A percentile compares a stretch with the other conserved stretches of the same genome.
Conservation (phyloP, 2,113 vertebrate species). For the Eidolon helvum region DNA sequence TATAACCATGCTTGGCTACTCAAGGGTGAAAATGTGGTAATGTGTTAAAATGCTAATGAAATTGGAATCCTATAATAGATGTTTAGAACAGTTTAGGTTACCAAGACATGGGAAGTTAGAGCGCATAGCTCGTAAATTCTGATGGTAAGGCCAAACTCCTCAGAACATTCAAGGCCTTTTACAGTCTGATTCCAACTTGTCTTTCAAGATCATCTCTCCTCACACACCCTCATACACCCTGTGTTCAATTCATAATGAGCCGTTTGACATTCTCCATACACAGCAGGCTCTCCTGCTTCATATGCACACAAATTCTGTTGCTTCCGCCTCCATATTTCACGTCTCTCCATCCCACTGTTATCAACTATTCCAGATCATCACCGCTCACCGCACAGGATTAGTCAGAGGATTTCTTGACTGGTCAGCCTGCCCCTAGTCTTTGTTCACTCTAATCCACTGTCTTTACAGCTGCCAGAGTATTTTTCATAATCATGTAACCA, state of each 20-base stretch:
- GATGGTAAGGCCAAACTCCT: slow-evolving; percentile 62
- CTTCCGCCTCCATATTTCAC: background rate
- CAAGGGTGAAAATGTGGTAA: slow-evolving; percentile 80
- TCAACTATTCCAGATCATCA: background rate
- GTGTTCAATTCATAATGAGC: slow-evolving; percentile 32
- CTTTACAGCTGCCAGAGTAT: background rate
- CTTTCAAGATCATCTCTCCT: slow-evolving; percentile 26
- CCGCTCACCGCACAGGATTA: background rate
- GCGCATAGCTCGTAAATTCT: slow-evolving; percentile 65
- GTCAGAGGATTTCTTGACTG: background rate
- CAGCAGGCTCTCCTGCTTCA: background rate
- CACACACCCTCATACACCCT: background rate
- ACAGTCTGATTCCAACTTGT: slow-evolving; percentile 21
- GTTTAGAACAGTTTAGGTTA: slow-evolving; percentile 82
- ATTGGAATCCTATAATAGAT: slow-evolving; percentile 77
- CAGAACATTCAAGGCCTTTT: slow-evolving; percentile 37
- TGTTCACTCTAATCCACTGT: background rate
- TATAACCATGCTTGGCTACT: slow-evolving; percentile 81
- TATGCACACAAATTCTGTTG: background rate
- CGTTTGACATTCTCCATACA: slow-evolving; percentile 47
- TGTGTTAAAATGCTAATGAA: slow-evolving; percentile 85
- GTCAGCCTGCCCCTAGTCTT: background rate
- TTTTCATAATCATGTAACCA: background rate
- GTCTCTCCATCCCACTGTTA: background rate
- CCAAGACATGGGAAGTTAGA: slow-evolving; percentile 79